Evolutionary conservation across 2,113 vertebrate species (phyloP).

Genomic region (Trichechus manatus): DNA sequence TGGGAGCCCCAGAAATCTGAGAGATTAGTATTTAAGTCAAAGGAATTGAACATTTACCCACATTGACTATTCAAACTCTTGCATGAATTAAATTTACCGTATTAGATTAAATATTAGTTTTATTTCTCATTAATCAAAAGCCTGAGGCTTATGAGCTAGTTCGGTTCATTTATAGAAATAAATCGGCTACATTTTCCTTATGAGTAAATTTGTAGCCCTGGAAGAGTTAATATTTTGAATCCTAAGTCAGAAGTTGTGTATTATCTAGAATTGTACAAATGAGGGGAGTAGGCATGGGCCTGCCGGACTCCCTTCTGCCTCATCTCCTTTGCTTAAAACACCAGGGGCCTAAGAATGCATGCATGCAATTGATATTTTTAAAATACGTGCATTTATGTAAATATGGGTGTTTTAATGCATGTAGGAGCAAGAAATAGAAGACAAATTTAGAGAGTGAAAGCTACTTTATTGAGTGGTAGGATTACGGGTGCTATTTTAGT

Average conservation of each 20-base stretch:
- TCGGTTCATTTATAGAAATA: neutral
- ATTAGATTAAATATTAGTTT: neutral
- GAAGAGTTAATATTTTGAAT: neutral
- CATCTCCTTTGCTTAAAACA: neutral
- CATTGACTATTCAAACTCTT: neutral
- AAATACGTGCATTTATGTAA: neutral
- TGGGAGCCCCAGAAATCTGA: neutral
- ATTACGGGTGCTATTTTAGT: neutral
- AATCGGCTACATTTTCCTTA: neutral
- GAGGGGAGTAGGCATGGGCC: neutral
- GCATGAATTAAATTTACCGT: neutral
- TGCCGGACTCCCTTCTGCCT: neutral
- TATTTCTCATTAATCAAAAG: neutral
- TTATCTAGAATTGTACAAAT: neutral
- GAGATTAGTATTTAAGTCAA: neutral
- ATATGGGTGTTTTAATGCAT: neutral
- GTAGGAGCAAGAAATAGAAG: neutral
- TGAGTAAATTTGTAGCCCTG: constrained; percentile 24
- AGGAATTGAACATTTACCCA: neutral
- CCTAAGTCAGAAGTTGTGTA: neutral
- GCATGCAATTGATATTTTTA: neutral
- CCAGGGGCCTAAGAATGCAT: neutral
- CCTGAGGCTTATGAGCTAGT: neutral
- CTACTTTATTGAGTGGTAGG: neutral
- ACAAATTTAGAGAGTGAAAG: neutral